phyloP scores from a whole-genome alignment of 2,113 vertebrate genomes.

The Rhynchomys soricoides region DNA sequence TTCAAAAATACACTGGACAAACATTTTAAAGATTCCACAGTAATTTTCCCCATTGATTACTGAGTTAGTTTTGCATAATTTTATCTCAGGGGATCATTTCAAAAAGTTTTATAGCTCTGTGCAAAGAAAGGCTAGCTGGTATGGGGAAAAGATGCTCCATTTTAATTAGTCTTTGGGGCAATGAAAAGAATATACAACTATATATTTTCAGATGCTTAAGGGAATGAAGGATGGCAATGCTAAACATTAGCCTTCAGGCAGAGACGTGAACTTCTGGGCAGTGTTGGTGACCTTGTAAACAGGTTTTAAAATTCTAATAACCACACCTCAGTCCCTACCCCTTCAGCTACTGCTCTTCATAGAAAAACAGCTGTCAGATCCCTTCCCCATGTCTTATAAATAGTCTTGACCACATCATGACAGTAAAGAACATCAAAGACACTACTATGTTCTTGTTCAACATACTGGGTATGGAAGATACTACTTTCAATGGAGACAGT shows the following conservation, averaged over 20 bases:
- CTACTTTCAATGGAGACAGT: conserved; percentile 93
- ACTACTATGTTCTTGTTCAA: conserved; percentile 90
- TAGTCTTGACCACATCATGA: conserved; percentile 91
- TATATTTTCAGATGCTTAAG: neutral
- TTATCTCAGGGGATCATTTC: neutral
- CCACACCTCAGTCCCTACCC: neutral
- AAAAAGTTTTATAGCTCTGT: neutral
- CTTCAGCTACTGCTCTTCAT: neutral
- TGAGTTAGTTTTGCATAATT: conserved; percentile 11
- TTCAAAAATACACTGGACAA: neutral
- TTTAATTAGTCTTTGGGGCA: neutral
- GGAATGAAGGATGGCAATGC: neutral
- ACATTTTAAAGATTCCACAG: neutral
- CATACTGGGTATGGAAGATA: conserved; percentile 91
- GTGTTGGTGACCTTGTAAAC: neutral
- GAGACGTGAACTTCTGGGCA: neutral
- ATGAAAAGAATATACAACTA: neutral
- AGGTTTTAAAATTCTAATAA: neutral
- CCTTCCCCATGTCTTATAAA: conserved; percentile 84
- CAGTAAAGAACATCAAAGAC: conserved; percentile 88
- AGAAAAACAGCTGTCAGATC: conserved; percentile 72
- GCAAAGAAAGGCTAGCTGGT: neutral
- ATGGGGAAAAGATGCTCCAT: neutral
- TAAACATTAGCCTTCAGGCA: neutral
- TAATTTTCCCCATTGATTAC: neutral